Evolutionary conservation across 1,140 invertebrate species (phyloP), one percentile per base, ranked within the genome.

Genomic region (Cheumatopsyche charites): DNA sequence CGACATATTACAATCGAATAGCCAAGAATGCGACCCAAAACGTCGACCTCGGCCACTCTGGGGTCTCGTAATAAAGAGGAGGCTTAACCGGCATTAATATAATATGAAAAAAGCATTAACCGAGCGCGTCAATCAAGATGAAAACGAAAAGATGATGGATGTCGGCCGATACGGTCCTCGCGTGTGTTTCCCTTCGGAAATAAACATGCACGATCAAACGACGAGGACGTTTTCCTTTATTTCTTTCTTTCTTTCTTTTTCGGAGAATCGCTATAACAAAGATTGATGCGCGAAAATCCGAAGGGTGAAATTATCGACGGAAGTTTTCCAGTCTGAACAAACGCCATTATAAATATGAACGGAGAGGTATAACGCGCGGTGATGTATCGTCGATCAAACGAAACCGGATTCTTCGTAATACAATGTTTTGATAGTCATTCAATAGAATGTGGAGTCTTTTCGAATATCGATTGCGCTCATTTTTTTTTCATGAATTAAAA

Each of bases 71-170:
- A 52, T 52, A 52, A 52, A 52, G 47, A 52, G 47, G 47, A 52
- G 15, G 47, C 19, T 52, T 17, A 52, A 19, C 47, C 19, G n/a
- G 47, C 47, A 52, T 52, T 52, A 52, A 52, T 52, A 52, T n/a
- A n/a, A n/a, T n/a, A n/a, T n/a, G n/a, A n/a, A 52, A 52, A 52
- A 19, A 15, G 47, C 47, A 52, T 52, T 52, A 52, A 15, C 19
- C n/a, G 47, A 52, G 47, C 47, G 19, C 15, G 47, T 52, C 47
- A 52, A 52, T 52, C 47, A 52, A 52, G 47, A 52, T 52, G 47
- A 52, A 52, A 52, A 52, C 47, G 47, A 17, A 52, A 52, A 52
- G 47, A 52, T 52, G 47, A 52, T 52, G 47, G 47, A 52, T 52
- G 47, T 52, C 19, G 47, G 47, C n/a, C 47, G 47, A 52, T 52